Conservation (phyloP, 2,888 invertebrate genomes). For the Cerceris ruficornis region DNA sequence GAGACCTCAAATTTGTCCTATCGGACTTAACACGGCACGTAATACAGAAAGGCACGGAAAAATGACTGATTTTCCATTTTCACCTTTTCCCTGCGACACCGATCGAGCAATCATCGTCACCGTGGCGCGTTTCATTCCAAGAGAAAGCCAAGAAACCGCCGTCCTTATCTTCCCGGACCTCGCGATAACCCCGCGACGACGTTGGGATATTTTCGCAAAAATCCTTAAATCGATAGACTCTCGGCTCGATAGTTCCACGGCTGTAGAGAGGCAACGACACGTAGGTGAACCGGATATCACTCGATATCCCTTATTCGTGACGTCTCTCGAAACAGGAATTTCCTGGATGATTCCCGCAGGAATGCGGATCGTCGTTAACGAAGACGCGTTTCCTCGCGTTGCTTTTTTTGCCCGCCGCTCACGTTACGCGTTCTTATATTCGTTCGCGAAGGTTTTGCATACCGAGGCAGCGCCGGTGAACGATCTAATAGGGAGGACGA, state of each 20-base stretch:
- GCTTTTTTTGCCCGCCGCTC: slow-evolving; percentile 5
- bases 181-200: slow-evolving; percentile 41
- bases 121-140: slow-evolving; percentile 37
- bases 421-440: slow-evolving; percentile 48
- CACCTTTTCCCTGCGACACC: not conserved
- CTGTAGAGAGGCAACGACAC: slow-evolving; percentile 49
- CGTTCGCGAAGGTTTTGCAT: slow-evolving; percentile 56
- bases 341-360: slow-evolving; percentile 65
- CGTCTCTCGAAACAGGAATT: slow-evolving; percentile 59
- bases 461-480: slow-evolving; percentile 45
- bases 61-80: too few species aligned
- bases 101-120: slow-evolving; percentile 23
- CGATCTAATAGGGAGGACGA: slow-evolving; percentile 46
- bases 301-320: slow-evolving; percentile 53
- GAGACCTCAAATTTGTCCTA: too few species aligned
- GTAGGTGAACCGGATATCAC: slow-evolving; percentile 64
- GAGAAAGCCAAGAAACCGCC: slow-evolving; percentile 54
- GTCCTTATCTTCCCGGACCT: slow-evolving; percentile 47
- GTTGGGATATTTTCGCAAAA: not conserved
- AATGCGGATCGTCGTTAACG: slow-evolving; percentile 69
- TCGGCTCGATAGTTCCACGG: slow-evolving; percentile 19
- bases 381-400: slow-evolving; percentile 62
- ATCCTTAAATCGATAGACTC: slow-evolving; percentile 11
- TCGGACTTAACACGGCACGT: too few species aligned
- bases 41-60: not conserved